Evolutionary conservation across 2,797 vertebrate genomes (phyloP).

Genomic region (Cyclura pinguis): DNA sequence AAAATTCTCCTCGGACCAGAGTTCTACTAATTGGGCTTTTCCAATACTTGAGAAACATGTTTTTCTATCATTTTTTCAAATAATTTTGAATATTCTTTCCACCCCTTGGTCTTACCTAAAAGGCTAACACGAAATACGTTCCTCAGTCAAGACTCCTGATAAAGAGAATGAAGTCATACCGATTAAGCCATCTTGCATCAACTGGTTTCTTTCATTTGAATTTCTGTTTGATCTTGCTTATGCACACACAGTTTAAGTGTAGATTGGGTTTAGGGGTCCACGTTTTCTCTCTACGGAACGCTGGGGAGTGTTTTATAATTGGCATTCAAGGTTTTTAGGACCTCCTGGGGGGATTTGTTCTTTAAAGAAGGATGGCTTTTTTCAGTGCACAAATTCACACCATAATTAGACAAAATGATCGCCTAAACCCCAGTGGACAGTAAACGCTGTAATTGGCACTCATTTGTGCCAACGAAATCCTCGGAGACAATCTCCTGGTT

Average conservation of each 20-base stretch:
- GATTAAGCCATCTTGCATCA: not conserved
- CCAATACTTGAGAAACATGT: no score
- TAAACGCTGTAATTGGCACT: conserved; percentile 70
- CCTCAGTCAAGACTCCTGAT: not conserved
- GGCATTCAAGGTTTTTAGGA: conserved; percentile 57
- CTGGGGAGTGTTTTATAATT: conserved; percentile 70
- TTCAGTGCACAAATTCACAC: conserved; percentile 64
- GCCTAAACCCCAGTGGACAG: conserved; percentile 61
- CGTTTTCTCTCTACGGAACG: conserved; percentile 42
- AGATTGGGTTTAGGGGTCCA: conserved; percentile 17
- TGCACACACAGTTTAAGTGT: conserved; percentile 18
- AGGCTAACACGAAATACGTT: not conserved
- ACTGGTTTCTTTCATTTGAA: not conserved
- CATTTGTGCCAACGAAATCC: conserved; percentile 71
- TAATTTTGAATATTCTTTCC: no score
- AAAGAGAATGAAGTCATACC: not conserved
- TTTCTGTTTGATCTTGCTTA: not conserved
- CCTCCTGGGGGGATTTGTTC: conserved; percentile 68
- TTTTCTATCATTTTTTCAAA: no score
- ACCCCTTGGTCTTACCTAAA: not conserved
- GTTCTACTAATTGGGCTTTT: no score
- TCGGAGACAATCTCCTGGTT: conserved; percentile 46
- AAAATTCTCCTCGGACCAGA: no score
- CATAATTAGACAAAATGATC: conserved; percentile 78
- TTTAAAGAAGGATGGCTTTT: conserved; percentile 64